Percentiles rank a stretch among this genome's conserved stretches.
These are phyloP conservation scores for Leptinotarsa lineolata DNA, from an alignment of 1,140 invertebrate genomes.

Conservation along the genomic window DNA sequence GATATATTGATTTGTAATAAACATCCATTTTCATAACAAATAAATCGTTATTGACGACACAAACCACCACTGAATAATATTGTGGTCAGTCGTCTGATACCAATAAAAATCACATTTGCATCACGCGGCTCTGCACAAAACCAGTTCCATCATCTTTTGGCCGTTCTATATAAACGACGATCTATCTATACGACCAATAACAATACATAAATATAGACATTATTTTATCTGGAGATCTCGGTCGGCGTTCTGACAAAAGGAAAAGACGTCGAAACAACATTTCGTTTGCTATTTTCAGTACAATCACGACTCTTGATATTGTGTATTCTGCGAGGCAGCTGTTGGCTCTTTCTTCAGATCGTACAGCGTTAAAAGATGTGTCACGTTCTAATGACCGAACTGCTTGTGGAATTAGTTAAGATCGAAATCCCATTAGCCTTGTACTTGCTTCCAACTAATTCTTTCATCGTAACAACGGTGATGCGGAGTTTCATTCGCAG, in stretches of 20 bases:
- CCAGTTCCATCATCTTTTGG: too few relatives aligned
- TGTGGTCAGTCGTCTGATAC: too few relatives aligned
- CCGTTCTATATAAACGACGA: too few relatives aligned
- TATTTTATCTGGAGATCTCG: conserved; percentile 8
- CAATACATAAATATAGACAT: not conserved
- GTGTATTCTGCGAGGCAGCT: conserved; percentile 15
- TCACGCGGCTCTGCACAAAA: too few relatives aligned
- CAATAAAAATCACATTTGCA: too few relatives aligned
- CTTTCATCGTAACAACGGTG: too few relatives aligned
- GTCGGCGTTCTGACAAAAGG: conserved; percentile 10
- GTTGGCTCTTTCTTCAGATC: conserved; percentile 1
- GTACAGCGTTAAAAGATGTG: conserved; percentile 7
- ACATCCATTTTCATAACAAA: not conserved
- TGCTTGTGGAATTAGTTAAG: not conserved
- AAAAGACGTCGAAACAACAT: conserved; percentile 19
- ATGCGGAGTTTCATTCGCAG: too few relatives aligned
- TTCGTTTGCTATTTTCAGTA: conserved; percentile 19
- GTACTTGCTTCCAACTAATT: not conserved
- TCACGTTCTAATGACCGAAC: conserved; percentile 10
- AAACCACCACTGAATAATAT: too few relatives aligned
- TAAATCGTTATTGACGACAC: too few relatives aligned
- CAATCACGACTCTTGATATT: conserved; percentile 17
- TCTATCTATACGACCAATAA: not conserved
- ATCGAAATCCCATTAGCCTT: not conserved
- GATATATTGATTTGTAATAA: conserved; percentile 4